Conservation (phyloP, 2,797 vertebrate species). For the Coregonus ussuriensis region DNA sequence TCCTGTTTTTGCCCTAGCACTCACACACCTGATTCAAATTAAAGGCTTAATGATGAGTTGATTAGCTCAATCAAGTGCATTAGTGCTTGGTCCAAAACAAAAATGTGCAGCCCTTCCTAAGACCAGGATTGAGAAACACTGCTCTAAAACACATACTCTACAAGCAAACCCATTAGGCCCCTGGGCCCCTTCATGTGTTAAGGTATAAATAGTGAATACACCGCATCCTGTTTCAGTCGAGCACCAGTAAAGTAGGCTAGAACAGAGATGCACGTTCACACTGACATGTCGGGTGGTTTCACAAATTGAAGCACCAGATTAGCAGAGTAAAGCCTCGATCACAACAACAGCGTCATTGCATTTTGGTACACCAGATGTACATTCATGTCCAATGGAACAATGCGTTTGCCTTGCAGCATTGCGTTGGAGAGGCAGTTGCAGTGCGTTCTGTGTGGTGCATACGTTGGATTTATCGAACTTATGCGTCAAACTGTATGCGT, state of each 20-base stretch:
- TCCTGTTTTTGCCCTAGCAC: background rate
- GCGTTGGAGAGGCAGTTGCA: too few species aligned
- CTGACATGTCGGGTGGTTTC: constrained; percentile 64
- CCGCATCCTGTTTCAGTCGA: constrained; percentile 61
- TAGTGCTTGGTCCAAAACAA: background rate
- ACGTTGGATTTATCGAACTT: too few species aligned
- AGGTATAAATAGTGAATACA: constrained; percentile 31
- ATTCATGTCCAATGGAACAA: too few species aligned
- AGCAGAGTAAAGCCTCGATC: constrained; percentile 1
- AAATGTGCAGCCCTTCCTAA: background rate
- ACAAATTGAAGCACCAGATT: background rate
- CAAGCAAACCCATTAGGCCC: constrained; percentile 20
- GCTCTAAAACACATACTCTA: background rate
- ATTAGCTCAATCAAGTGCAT: background rate
- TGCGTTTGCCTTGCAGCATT: too few species aligned
- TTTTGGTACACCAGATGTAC: too few species aligned
- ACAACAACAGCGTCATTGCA: background rate
- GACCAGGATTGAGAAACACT: background rate
- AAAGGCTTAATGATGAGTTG: background rate
- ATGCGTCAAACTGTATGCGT: too few species aligned
- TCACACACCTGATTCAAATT: background rate
- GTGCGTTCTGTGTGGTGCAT: too few species aligned
- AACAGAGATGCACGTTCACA: constrained; percentile 16
- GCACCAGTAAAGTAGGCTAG: constrained; percentile 33
- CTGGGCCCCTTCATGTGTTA: constrained; percentile 28